These are phyloP conservation scores for Semaprochilodus insignis DNA, from an alignment of 2,797 vertebrate species.

Conservation along the genomic window DNA sequence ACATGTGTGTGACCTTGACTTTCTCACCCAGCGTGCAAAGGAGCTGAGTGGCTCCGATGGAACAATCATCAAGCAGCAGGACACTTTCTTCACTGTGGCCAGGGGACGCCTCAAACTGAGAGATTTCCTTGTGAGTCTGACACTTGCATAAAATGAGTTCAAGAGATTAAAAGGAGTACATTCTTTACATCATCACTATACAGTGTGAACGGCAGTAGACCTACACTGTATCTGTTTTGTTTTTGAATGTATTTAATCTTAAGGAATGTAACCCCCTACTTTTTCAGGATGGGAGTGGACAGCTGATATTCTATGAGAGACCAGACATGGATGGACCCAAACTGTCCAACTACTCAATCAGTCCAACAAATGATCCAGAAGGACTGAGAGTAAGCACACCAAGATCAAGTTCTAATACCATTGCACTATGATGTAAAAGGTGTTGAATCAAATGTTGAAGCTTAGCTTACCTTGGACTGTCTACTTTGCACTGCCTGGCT, in stretches of 20 bases:
- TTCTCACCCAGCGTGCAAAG: constrained; percentile 62
- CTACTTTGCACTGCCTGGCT: no score
- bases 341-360: constrained; percentile 80
- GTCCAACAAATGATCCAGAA: constrained; percentile 72
- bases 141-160: background rate
- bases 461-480: no score
- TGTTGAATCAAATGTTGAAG: no score
- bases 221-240: no score
- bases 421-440: background rate
- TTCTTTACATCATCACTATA: background rate
- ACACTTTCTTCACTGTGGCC: constrained; percentile 79
- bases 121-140: constrained; percentile 72
- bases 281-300: constrained; percentile 75
- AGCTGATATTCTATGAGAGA: constrained; percentile 88
- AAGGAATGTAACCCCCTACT: background rate
- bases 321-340: constrained; percentile 81
- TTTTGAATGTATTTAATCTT: background rate
- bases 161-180: background rate
- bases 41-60: constrained; percentile 77
- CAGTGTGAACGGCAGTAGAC: no score
- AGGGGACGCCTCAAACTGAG: constrained; percentile 80
- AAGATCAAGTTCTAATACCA: background rate
- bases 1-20: constrained; percentile 55
- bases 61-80: constrained; percentile 75
- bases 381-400: constrained; percentile 75